These are phyloP conservation scores for Sialia sialis DNA, from an alignment of 2,113 vertebrate species.

Conservation along the genomic window DNA sequence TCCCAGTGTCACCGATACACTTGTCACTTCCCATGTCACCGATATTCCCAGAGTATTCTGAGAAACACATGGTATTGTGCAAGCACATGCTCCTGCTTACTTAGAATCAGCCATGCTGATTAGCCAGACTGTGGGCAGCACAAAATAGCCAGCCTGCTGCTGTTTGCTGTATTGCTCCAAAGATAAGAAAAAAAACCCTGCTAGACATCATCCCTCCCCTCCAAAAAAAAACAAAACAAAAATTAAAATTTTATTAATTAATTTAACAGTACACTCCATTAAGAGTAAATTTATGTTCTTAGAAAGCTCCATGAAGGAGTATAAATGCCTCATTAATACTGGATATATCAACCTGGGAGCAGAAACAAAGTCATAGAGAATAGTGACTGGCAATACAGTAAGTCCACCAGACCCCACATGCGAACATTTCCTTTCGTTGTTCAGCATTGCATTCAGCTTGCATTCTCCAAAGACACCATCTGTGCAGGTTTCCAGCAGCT, in stretches of 20 bases:
- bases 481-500: not conserved
- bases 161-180: not conserved
- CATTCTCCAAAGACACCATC: constrained; percentile 14
- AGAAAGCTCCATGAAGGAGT: not conserved
- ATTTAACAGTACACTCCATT: constrained; percentile 12
- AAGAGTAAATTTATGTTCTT: constrained; percentile 27
- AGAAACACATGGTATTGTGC: not conserved
- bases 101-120: not conserved
- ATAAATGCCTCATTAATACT: constrained; percentile 53
- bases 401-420: not conserved
- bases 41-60: not conserved
- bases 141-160: not conserved
- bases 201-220: not conserved
- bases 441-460: not conserved
- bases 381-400: constrained; percentile 5
- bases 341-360: constrained; percentile 20
- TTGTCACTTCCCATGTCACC: not conserved
- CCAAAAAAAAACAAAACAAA: not conserved
- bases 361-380: not conserved
- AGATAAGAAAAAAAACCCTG: not conserved
- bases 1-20: not conserved
- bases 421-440: not conserved
- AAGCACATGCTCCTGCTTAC: not conserved
- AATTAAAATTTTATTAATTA: constrained; percentile 22
- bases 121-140: not conserved